Evolutionary conservation across 2,888 invertebrate species (phyloP).

Genomic region (Junonia oenone): DNA sequence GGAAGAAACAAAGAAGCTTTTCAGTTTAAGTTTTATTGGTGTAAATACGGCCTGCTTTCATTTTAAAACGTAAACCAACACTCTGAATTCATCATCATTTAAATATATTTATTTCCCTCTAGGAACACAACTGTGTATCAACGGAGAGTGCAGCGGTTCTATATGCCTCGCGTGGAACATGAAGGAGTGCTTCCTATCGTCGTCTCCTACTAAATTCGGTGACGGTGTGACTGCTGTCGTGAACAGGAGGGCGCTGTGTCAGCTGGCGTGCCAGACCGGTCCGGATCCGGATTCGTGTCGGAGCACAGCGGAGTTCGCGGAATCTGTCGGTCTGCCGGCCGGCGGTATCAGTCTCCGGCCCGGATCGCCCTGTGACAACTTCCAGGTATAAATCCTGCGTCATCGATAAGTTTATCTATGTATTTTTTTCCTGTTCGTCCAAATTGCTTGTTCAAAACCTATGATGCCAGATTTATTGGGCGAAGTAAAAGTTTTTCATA

Average conservation of each 20-base stretch:
- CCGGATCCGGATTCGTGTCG: slow-evolving; percentile 86
- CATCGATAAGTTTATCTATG: too few relatives aligned
- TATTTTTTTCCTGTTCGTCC: too few relatives aligned
- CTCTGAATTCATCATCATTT: not conserved
- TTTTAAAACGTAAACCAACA: too few relatives aligned
- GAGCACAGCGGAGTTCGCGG: slow-evolving; percentile 93
- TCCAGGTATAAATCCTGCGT: slow-evolving; percentile 91
- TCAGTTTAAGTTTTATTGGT: too few relatives aligned
- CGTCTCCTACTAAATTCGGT: slow-evolving; percentile 81
- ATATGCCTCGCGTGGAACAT: slow-evolving; percentile 97
- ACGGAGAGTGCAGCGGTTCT: slow-evolving; percentile 95
- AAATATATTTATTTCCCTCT: slow-evolving; percentile 16
- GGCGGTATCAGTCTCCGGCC: slow-evolving; percentile 94
- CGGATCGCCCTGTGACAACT: slow-evolving; percentile 99
- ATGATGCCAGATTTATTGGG: too few relatives aligned
- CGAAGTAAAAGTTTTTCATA: too few relatives aligned
- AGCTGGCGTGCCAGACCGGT: slow-evolving; percentile 96
- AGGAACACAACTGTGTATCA: slow-evolving; percentile 88
- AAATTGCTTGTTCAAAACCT: not conserved
- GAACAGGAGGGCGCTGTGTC: slow-evolving; percentile 93
- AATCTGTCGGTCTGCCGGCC: slow-evolving; percentile 83
- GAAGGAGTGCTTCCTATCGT: slow-evolving; percentile 96
- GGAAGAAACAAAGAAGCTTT: too few relatives aligned
- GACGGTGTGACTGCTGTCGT: slow-evolving; percentile 79
- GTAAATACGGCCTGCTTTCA: too few relatives aligned